Evolutionary conservation across 2,797 vertebrate genomes (phyloP), one percentile per base, ranked within the genome.

Genomic region (Pelobates cultripes): DNA sequence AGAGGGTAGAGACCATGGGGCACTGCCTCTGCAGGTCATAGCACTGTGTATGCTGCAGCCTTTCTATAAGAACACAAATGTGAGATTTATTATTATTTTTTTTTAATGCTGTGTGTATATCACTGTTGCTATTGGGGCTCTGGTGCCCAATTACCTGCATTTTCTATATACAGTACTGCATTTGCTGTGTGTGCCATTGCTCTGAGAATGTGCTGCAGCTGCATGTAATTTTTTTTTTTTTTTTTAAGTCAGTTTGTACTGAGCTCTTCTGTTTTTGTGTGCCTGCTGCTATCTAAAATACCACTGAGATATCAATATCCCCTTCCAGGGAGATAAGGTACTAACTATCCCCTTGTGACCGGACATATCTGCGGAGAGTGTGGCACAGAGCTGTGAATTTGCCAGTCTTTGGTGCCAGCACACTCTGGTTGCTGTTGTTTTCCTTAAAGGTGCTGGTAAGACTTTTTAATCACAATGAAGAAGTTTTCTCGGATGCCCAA

Each of bases 401-500:
- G 43, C 67, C 47, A 28, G 67, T 7, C 40, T 28, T 28, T 63
- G 66, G 66, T 70, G 73, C 44, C 70, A 45, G 10, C 67, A 41
- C 75, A 51, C 63, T 2, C 53, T 41, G 15, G 42, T 40, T 53
- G 61, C 42, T 53, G 78, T 28, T 67, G 28, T 64, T 17, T 28
- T 51, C 17, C 71, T 15, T 71, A 15, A n/a, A 72, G 70, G 78
- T 83, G 75, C 70, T 51, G 82, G 9, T 10, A 5, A 6, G 47
- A 5, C 72, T 71, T 85, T 81, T 66, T 84, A 63, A 84, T 83
- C 86, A 86, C 87, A 88, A 97, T 98, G 97, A 98, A 97, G 95
- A 98, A 98, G 95, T 98, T 98, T 92, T 97, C 97, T 76, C 93
- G 96, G 61, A 98, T 98, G 96, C 96, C 96, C 70, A 95, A 93